Evolutionary conservation across 2,113 vertebrate species (phyloP).

Genomic region (Colaptes auratus): DNA sequence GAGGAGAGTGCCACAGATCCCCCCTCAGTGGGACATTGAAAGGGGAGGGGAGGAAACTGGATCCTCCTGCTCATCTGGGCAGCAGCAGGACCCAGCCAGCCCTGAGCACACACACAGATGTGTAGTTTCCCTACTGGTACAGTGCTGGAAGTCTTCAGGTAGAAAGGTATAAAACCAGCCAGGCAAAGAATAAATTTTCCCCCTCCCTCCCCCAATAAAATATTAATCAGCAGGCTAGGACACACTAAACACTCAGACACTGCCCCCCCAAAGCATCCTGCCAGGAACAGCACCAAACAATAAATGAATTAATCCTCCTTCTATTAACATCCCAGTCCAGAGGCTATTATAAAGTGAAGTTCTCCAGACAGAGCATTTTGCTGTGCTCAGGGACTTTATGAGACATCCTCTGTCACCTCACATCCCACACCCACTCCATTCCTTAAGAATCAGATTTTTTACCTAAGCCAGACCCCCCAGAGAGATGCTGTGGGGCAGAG

Average conservation of each 20-base stretch:
- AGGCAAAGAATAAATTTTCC: not conserved
- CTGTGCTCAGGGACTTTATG: not conserved
- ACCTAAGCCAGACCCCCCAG: not conserved
- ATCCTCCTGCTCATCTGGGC: not conserved
- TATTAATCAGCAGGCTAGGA: not conserved
- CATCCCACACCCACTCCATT: not conserved
- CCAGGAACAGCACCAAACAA: not conserved
- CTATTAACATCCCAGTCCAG: not conserved
- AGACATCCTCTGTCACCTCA: not conserved
- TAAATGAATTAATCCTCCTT: not conserved
- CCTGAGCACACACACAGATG: not conserved
- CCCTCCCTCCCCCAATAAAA: not conserved
- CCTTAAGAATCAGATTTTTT: not conserved
- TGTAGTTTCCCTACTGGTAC: not conserved
- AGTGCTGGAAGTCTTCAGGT: not conserved
- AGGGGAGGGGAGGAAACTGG: not conserved
- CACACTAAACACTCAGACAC: not conserved
- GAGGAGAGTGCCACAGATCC: not conserved
- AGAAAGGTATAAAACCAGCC: not conserved
- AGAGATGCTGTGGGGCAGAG: not conserved
- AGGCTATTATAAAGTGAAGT: not conserved
- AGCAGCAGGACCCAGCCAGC: not conserved
- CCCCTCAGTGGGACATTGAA: not conserved
- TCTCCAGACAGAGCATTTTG: not conserved
- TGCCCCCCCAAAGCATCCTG: rapidly evolving